Evolutionary conservation across 1,140 invertebrate genomes (phyloP).

Genomic region (Lepidurus apus): DNA sequence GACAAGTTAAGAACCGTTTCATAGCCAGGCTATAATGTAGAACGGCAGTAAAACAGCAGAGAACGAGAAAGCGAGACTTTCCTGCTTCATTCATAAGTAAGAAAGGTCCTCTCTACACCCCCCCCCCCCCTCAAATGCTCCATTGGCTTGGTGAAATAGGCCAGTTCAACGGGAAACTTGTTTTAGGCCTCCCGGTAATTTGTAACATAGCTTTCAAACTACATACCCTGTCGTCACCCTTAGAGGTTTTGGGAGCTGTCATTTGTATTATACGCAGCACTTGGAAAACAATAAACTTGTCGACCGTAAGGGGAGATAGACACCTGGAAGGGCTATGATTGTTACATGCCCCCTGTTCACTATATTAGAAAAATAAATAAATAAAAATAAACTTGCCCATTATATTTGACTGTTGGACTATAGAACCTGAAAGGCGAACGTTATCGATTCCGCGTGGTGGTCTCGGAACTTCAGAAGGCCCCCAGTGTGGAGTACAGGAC

Average conservation of each 20-base stretch:
- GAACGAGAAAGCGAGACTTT: neutral
- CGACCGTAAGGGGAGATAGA: no score
- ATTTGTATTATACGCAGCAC: no score
- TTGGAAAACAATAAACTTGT: no score
- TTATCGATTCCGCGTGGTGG: slow-evolving; percentile 79
- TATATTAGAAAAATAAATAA: no score
- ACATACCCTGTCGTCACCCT: neutral
- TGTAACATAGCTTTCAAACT: neutral
- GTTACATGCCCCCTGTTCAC: neutral
- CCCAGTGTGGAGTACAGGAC: slow-evolving; percentile 79
- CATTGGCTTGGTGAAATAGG: neutral
- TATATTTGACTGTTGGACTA: slow-evolving; percentile 39
- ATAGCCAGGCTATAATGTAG: neutral
- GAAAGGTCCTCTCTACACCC: neutral
- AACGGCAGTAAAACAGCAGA: neutral
- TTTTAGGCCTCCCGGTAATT: slow-evolving; percentile 13
- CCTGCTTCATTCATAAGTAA: slow-evolving; percentile 4
- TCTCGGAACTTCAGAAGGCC: slow-evolving; percentile 76
- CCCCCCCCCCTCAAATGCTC: neutral
- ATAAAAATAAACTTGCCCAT: slow-evolving; percentile 23
- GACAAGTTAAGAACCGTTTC: neutral
- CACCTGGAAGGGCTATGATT: neutral
- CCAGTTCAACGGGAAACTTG: neutral
- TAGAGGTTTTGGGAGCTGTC: neutral
- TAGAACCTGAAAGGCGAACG: slow-evolving; percentile 74